Evolutionary conservation across 1,140 invertebrate genomes (phyloP).

Genomic region (Cyrtorhinus lividipennis): DNA sequence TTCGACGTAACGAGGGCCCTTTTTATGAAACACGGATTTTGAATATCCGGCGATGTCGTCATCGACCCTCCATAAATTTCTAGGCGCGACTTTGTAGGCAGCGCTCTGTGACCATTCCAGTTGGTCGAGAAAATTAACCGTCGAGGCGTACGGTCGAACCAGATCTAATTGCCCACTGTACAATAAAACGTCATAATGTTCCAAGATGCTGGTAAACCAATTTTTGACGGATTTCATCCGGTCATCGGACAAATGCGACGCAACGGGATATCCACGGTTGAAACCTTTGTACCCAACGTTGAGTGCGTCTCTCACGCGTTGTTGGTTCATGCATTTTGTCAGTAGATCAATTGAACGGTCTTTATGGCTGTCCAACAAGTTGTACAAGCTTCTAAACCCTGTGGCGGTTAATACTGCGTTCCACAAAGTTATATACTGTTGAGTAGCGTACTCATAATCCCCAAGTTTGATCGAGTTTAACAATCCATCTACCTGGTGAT

Average conservation of each 20-base stretch:
- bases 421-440: not conserved
- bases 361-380: too few species aligned
- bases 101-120: constrained; percentile 50
- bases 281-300: constrained; percentile 59
- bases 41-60: constrained; percentile 23
- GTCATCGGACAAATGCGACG: constrained; percentile 49
- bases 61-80: constrained; percentile 27
- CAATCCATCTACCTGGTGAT: constrained; percentile 5
- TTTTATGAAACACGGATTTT: constrained; percentile 14
- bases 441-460: constrained; percentile 29
- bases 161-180: constrained; percentile 69
- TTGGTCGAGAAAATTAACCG: constrained; percentile 43
- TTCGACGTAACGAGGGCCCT: constrained; percentile 30
- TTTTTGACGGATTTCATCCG: constrained; percentile 68
- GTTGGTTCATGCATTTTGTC: too few species aligned
- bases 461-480: constrained; percentile 12
- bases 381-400: not conserved
- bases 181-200: constrained; percentile 50
- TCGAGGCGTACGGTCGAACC: constrained; percentile 63
- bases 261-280: constrained; percentile 40
- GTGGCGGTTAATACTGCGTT: not conserved
- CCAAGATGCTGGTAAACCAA: constrained; percentile 51
- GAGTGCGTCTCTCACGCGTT: too few species aligned
- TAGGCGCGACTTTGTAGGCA: constrained; percentile 45
- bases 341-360: too few species aligned